Base-by-base conservation (phyloP, 2,113 vertebrate genomes). In the Pyrgilauda ruficollis region DNA sequence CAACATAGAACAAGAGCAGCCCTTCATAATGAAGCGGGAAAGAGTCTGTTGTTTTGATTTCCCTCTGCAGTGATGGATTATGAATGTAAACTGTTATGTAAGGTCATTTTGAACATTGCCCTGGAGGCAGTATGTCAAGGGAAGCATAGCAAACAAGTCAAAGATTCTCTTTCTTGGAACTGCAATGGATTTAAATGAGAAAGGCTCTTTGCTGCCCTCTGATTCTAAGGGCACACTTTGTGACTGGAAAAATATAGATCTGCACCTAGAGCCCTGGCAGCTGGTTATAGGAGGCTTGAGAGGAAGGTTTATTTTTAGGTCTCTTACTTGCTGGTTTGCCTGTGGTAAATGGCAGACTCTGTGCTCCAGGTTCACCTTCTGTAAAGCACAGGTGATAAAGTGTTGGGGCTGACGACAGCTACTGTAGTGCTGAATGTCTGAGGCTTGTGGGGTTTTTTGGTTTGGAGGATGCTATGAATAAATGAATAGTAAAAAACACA, bases 61-160 rank as follows among this genome's bases (percentile, higher is more conserved):
- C 62, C 39, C 73, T 77, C 64, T 84, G 58, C 88, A 52, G 43
- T 97, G 94, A 95, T 94, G 92, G 90, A 97, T 96, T 88, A 94
- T 93, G 83, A 95, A 86, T 89, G 90, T 93, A 93, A 96, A 96
- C 85, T 81, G n/a, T 88, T 95, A 86, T 67, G 79, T 68, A 87
- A 97, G 94, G 96, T 94, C 96, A 94, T 95, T 96, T 76, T 94
- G 88, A 90, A 75, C 76, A 44, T 39, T 88, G 92, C 92, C 92
- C 94, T 74, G 85, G 39, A 93, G 94, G 92, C 72, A 84, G 44
- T 52, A 83, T 70, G 87, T 94, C 87, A 93, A 93, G 19, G 15
- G 63, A 93, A 93, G 70, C 87, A 66, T 26, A 88, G 91, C 74
- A 94, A 89, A 91, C 77, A 94, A 89, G 69, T 82, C 74, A 93